Percentiles rank a stretch among this genome's conserved stretches.
Conservation (phyloP, 2,797 vertebrate species). For the Anabas testudineus region DNA sequence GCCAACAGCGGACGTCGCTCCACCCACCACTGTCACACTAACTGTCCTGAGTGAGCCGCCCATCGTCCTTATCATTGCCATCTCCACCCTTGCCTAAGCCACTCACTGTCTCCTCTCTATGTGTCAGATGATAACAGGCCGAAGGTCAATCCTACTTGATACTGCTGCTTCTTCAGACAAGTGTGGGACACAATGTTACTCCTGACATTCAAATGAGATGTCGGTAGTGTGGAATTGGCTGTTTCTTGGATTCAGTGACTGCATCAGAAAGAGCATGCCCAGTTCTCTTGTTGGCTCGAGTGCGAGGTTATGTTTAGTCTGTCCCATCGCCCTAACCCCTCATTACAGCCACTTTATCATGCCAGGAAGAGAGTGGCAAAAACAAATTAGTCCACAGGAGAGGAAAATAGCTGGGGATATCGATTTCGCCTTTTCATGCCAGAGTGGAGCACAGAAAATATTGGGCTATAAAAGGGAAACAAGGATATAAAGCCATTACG, state of each 20-base stretch:
- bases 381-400: conserved; percentile 80
- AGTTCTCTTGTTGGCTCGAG: conserved; percentile 30
- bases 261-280: not conserved
- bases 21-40: conserved; percentile 61
- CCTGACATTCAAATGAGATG: conserved; percentile 46
- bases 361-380: conserved; percentile 79
- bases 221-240: not conserved
- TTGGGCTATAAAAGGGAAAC: conserved; percentile 87
- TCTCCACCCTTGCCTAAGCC: conserved; percentile 58
- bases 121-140: conserved; percentile 58
- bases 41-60: conserved; percentile 40
- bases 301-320: conserved; percentile 40
- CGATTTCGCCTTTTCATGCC: conserved; percentile 82
- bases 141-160: conserved; percentile 78
- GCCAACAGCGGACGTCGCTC: not conserved
- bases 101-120: conserved; percentile 46
- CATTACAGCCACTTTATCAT: conserved; percentile 79
- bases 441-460: conserved; percentile 86
- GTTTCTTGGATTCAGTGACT: conserved; percentile 4
- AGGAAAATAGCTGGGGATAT: conserved; percentile 78
- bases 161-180: conserved; percentile 47
- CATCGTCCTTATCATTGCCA: conserved; percentile 63
- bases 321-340: conserved; percentile 69
- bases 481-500: conserved; percentile 88
- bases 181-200: conserved; percentile 18